Base-by-base conservation (phyloP, 2,888 invertebrate genomes). In the Hylaea fasciaria region DNA sequence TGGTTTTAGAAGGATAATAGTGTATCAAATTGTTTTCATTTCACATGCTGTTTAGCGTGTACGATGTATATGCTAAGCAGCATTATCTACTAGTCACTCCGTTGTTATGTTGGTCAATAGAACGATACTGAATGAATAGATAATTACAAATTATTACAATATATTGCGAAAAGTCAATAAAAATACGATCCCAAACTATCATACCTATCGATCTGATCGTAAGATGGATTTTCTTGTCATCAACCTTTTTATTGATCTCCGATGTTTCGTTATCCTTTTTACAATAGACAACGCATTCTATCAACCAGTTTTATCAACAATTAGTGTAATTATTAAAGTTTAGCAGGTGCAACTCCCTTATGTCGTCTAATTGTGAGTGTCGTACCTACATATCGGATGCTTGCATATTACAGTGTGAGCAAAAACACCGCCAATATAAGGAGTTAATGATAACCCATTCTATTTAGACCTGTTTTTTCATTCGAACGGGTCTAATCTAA, bases 261-360 rank as follows among this genome's bases (percentile, higher is more conserved):
- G 9, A 2, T 22, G 48, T 39, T 49, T 49, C 39, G 39, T 39
- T 22, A 13, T 37, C 39, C 22, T 49, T 22, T 49, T 49, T 14
- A 43, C 16, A 44, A 49, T 52, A 39, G 41, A 37, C 32, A 44
- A 61, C 69, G 51, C 72, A 73, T 73, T 70, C 68, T 70, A 22
- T 62, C 66, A 72, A 81, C 80, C 64, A 76, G 81, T 82, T 78
- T 73, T 66, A 74, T 75, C 72, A 79, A 82, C 80, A 84, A 86
- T 87, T 85, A 86, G 76, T 68, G 73, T 71, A 83, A 83, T 82
- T 84, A 86, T 80, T 78, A 78, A 73, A 66, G 82, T 83, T 84
- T 86, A 84, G 83, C 90, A 91, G 90, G 85, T 90, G 89, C 82
- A 83, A 74, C 69, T 80, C 84, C n/a, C 86, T 80, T 87, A 85